A percentile compares a stretch with the other conserved stretches of the same genome.
Conservation (phyloP, 2,113 vertebrate species). For the Rostratula benghalensis region DNA sequence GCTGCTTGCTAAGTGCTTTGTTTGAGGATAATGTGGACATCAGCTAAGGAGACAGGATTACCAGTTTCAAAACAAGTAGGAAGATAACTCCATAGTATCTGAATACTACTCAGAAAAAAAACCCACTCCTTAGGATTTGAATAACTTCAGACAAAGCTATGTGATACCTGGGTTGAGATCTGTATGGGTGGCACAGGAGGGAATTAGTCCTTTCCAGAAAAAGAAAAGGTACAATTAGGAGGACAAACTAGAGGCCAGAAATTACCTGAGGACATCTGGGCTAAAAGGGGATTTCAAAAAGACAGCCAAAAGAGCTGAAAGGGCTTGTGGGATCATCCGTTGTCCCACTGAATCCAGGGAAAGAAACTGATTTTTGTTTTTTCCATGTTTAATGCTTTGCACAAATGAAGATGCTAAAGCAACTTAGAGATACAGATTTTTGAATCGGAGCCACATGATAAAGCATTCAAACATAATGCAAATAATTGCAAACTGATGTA, state of each 20-base stretch:
- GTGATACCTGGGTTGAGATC: background rate
- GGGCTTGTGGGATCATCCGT: background rate
- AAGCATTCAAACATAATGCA: conserved; percentile 75
- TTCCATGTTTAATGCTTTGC: background rate
- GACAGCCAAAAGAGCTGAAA: background rate
- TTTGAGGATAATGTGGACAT: background rate
- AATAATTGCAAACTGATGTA: conserved; percentile 77
- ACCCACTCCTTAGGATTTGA: background rate
- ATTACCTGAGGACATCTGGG: background rate
- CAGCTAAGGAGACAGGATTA: background rate
- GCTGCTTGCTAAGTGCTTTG: background rate
- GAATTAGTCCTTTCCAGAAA: background rate
- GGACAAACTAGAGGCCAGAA: background rate
- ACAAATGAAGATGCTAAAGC: conserved; percentile 21
- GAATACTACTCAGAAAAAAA: too few relatives aligned
- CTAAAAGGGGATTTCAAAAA: background rate
- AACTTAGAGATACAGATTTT: conserved; percentile 54
- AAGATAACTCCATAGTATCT: background rate
- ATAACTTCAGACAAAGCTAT: background rate
- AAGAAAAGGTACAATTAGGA: background rate
- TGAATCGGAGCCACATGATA: conserved; percentile 65
- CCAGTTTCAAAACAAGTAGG: background rate
- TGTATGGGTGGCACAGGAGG: background rate
- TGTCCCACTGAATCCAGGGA: background rate
- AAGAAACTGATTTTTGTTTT: background rate